Evolutionary conservation across 2,113 vertebrate species (phyloP), one percentile per base, ranked within the genome.

Genomic region (Promerops cafer): DNA sequence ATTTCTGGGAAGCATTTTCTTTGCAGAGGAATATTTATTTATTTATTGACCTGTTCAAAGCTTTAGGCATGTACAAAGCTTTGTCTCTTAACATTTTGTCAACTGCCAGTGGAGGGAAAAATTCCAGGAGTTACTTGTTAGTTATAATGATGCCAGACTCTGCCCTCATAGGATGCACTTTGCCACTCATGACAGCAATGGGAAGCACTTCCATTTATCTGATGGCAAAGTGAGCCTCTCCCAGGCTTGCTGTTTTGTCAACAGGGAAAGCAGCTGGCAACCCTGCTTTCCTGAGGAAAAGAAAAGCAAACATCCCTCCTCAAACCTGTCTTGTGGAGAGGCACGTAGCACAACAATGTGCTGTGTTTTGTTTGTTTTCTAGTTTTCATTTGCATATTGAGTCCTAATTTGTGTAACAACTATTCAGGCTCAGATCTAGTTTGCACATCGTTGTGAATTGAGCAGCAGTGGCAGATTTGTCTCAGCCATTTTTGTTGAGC

Each of bases 391-490:
- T 85, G 50, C 4, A 37, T 45, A 44, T 69, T n/a, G 75, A 57
- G 19, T 83, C 69, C 66, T 82, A 89, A 56, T 95, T 93, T 93
- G 57, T 87, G 90, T 74, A 90, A 89, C 84, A 88, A 96, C 70
- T 70, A 79, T 54, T 95, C 90, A 65, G 66, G 45, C 92, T 91
- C 39, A 59, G 72, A 93, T 95, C 87, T 93, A 95, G 70, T 94
- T 72, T 93, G 68, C 54, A 93, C 90, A 85, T 88, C 4, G 2
- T 60, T 47, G 77, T 85, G 78, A 96, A 91, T 70, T 90, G 91
- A 96, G 90, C 87, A 96, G 93, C 81, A 87, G 61, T 21, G 24
- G 93, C 89, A 94, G 93, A 95, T 85, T 91, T 90, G 72, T 61
- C 82, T 96, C 91, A 63, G 74, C 82, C 82, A 56, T 56, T 90